A percentile compares a stretch with the other conserved stretches of the same genome.
Evolutionary conservation across 2,113 vertebrate species (phyloP).

Genomic region (Urocynchramus pylzowi): DNA sequence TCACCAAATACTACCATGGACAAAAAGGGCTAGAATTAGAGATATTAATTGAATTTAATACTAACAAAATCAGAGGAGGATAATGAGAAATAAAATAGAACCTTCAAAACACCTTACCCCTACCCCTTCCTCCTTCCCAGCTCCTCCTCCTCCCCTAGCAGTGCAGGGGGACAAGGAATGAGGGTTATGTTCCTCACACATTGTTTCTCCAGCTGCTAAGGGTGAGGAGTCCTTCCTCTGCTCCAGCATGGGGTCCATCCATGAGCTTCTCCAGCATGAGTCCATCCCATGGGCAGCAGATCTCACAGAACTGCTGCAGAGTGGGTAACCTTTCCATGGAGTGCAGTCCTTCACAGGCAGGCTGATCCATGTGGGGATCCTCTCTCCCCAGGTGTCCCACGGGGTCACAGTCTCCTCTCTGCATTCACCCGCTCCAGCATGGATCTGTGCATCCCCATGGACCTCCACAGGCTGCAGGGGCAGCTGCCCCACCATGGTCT

Average conservation of each 20-base stretch:
- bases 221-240: neutral
- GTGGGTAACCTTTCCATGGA: neutral
- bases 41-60: neutral
- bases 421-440: fast-evolving
- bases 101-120: neutral
- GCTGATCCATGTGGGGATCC: neutral
- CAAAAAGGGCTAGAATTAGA: neutral
- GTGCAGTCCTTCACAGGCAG: neutral
- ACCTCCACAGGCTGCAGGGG: neutral
- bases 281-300: neutral
- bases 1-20: neutral
- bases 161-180: neutral
- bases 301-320: neutral
- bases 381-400: neutral
- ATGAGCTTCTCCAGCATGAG: neutral
- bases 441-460: neutral
- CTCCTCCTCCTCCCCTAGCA: neutral
- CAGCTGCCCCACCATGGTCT: neutral
- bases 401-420: neutral
- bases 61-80: neutral
- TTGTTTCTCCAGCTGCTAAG: neutral
- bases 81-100: neutral
- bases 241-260: too few species aligned
- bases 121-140: neutral
- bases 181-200: neutral